Evolutionary conservation across 2,113 vertebrate genomes (phyloP), one percentile per base, ranked within the genome.

Genomic region (Oncorhynchus mykiss): DNA sequence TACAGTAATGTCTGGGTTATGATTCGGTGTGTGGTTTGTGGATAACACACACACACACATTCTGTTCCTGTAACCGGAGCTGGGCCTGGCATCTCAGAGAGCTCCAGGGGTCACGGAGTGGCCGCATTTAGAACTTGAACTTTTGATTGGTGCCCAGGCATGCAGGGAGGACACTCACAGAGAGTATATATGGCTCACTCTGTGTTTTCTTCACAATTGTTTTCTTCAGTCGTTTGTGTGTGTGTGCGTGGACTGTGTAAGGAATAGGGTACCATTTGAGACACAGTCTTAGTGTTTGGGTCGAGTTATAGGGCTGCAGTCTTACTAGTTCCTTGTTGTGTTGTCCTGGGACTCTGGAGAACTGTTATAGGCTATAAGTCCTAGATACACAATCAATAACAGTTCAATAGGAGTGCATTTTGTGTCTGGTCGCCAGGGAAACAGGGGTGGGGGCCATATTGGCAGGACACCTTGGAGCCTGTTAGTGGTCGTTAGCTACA

Each of bases 121-220:
- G 84, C 92, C 86, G 67, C 59, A 91, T 92, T 91, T 93, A 94
- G 91, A 90, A 68, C 73, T 16, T 59, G 75, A 85, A 85, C 76
- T 64, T 89, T 78, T 91, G 89, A 88, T 88, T 88, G 89, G 78
- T 85, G 86, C 66, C 67, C 77, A 84, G 75, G 86, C 69, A 79
- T 89, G 89, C 67, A 80, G 51, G 57, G 18, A 67, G 54, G 62
- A 31, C 51, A 66, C 79, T 71, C 48, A 31, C 69, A 70, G 78
- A 59, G 64, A 78, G 70, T 67, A 72, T 20, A 60, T 24, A 29
- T 34, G 13, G 67, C 39, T 16, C n/a, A 22, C 14, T 69, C 24
- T 25, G 20, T 69, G 22, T 34, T 39, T 12, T 18, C 3, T 20
- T 13, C 27, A 45, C 67, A 68, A 20, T 31, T 39, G 9, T 8